Evolutionary conservation across 2,113 vertebrate genomes (phyloP).

Genomic region (Lasiurus cinereus): DNA sequence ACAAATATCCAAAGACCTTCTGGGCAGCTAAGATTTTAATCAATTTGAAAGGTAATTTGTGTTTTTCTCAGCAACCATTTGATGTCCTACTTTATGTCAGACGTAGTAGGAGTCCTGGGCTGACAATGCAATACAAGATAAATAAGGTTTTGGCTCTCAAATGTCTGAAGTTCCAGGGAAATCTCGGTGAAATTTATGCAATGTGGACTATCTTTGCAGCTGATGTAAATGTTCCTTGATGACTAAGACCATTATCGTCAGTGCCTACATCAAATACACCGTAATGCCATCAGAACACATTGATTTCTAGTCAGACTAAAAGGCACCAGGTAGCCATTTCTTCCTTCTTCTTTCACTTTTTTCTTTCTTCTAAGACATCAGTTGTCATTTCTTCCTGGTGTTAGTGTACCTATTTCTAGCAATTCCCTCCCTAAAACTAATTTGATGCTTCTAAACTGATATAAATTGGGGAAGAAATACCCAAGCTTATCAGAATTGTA

Average conservation of each 20-base stretch:
- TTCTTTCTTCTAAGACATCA: neutral
- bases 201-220: neutral
- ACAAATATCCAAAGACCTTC: neutral
- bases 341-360: neutral
- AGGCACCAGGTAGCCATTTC: neutral
- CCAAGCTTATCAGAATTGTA: neutral
- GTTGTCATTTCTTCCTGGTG: neutral
- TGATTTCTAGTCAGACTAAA: neutral
- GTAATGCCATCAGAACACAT: neutral
- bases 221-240: neutral
- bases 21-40: neutral
- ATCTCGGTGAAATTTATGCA: neutral
- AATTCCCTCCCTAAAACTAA: neutral
- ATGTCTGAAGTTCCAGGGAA: neutral
- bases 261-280: neutral
- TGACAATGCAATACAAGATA: neutral
- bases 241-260: neutral
- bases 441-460: neutral
- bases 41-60: neutral
- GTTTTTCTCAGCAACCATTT: neutral
- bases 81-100: neutral
- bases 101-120: neutral
- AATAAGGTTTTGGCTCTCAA: neutral
- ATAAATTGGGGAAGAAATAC: neutral
- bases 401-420: neutral